Conservation (phyloP, 1,140 invertebrate species). For the Triops longicaudatus region DNA sequence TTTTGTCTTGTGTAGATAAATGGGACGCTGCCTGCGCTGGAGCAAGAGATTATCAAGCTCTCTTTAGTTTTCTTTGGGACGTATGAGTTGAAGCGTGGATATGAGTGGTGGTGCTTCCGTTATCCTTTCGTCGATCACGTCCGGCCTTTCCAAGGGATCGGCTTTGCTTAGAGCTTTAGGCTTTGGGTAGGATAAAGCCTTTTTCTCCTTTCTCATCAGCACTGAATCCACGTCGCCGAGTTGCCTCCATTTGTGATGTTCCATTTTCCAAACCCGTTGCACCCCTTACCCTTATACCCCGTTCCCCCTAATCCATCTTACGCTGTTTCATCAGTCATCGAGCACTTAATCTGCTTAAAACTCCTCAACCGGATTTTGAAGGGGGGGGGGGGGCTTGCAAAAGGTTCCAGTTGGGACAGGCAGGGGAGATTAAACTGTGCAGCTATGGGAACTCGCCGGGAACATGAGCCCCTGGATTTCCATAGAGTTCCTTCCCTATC, state of each 20-base stretch:
- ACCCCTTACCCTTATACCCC: neutral
- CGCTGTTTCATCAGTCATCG: constrained; percentile 14
- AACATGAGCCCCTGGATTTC: constrained; percentile 6
- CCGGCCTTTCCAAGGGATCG: constrained; percentile 9
- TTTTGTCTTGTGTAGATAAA: neutral
- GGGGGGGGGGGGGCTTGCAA: constrained; percentile 1
- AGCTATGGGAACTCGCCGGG: neutral
- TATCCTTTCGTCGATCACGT: neutral
- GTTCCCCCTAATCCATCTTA: constrained; percentile 8
- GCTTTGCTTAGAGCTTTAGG: neutral
- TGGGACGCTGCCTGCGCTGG: neutral
- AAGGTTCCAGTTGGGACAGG: constrained; percentile 10
- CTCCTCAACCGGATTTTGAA: constrained; percentile 10
- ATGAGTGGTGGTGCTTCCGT: constrained; percentile 8
- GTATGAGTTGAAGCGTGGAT: constrained; percentile 12
- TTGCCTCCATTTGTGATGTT: constrained; percentile 2
- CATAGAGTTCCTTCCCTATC: constrained; percentile 1
- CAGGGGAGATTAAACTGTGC: constrained; percentile 14
- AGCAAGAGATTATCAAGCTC: neutral
- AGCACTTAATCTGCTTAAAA: constrained; percentile 12
- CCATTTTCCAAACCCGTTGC: neutral
- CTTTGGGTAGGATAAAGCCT: constrained; percentile 9
- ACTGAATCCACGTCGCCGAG: neutral
- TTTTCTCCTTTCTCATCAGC: neutral
- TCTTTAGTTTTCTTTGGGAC: constrained; percentile 2